Percentiles rank a stretch among this genome's conserved stretches.
These are phyloP conservation scores for Linnaemya vulpina DNA, from an alignment of 2,888 invertebrate genomes.

Conservation along the genomic window DNA sequence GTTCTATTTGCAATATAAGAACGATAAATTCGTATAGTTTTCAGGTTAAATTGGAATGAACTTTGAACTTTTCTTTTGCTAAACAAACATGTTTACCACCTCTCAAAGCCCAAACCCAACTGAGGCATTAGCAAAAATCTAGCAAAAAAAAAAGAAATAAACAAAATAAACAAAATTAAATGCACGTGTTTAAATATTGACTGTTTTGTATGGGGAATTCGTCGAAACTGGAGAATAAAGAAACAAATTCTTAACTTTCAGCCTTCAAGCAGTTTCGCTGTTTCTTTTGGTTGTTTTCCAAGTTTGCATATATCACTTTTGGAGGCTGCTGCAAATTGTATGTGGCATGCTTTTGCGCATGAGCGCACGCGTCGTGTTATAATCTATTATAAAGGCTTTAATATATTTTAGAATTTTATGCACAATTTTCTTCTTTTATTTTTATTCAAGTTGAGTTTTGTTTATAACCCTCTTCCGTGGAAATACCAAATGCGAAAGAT, in stretches of 20 bases:
- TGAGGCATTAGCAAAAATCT: conserved; percentile 40
- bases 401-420: conserved; percentile 41
- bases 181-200: conserved; percentile 65
- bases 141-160: not conserved
- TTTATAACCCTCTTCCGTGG: conserved; percentile 57
- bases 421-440: not conserved
- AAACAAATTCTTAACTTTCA: conserved; percentile 17
- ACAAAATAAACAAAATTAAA: conserved; percentile 28
- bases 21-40: conserved; percentile 48
- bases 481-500: conserved; percentile 24
- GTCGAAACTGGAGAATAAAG: not conserved
- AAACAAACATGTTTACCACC: conserved; percentile 66
- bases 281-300: not conserved
- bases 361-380: conserved; percentile 70
- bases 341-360: conserved; percentile 66
- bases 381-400: conserved; percentile 60
- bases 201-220: conserved; percentile 23
- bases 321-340: conserved; percentile 50
- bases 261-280: conserved; percentile 29
- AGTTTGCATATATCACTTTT: conserved; percentile 59
- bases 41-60: conserved; percentile 66
- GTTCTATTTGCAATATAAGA: conserved; percentile 35
- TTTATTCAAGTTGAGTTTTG: not conserved
- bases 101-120: conserved; percentile 20
- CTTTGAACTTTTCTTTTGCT: conserved; percentile 61